Base-by-base conservation (phyloP, 92 coral and sea anemone genomes). In the Zoanthus sociatus region DNA sequence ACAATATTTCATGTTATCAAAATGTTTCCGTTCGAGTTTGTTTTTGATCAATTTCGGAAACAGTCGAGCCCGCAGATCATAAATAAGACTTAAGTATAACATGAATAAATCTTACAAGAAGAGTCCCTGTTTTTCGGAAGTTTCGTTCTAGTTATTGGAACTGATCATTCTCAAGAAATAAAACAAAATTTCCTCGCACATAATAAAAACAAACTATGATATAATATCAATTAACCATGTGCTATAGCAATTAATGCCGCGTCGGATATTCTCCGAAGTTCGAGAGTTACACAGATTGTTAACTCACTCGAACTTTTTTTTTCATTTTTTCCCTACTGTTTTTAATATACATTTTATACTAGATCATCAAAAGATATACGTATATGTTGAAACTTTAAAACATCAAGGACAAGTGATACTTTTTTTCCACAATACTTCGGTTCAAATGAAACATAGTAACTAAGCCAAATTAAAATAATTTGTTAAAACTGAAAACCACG, bases 21-120 rank as follows among this genome's bases (percentile, higher is more conserved):
- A 26, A 21, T 56, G 71, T 64, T 21, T 9, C 60, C 81, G 31
- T 33, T 69, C 13, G 37, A 12, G 30, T 67, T 69, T 30, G 74
- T 69, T 69, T 69, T 33, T 69, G 83, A 60, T 77, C 76, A 32
- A 10, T 67, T 30, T 76, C 26, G 33, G 16, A 60, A 79, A 67
- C 21, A 14, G 56, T 64, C 7, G 55, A 11, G 15, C 60, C 45
- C 74, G 21, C 58, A 16, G 37, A 20, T 7, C 17, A 44, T 16
- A 61, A 60, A 61, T n/a, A 61, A 79, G 18, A 60, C 72, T 9
- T 5, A 37, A 17, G 48, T 72, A 1, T 15, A 67, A 9, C 37
- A 8, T 58, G 18, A 48, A 17, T 56, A 46, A n/a, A 26, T 55
- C 45, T 7, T 12, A 37, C 15, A 21, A 15, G 11, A n/a, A 63